Conservation (phyloP, 2,888 invertebrate genomes). For the Colostygia pectinataria region DNA sequence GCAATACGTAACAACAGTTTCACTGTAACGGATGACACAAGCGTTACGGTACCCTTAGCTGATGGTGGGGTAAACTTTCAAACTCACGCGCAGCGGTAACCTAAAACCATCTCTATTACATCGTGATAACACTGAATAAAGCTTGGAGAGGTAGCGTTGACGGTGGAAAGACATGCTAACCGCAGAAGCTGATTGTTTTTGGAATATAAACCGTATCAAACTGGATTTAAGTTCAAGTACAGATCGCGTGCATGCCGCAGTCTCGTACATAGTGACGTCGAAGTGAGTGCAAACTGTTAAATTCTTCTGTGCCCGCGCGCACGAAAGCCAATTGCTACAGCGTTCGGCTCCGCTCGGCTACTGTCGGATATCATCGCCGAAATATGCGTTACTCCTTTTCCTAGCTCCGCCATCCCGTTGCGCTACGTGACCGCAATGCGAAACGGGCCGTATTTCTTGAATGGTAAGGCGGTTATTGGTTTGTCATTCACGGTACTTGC, state of each 20-base stretch:
- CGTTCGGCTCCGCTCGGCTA: constrained; percentile 42
- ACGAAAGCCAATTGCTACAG: constrained; percentile 29
- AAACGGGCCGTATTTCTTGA: constrained; percentile 22
- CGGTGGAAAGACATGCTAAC: constrained; percentile 7
- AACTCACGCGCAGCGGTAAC: constrained; percentile 60
- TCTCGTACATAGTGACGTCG: constrained; percentile 10
- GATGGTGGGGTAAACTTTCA: constrained; percentile 58
- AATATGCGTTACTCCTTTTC: constrained; percentile 27
- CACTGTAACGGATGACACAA: constrained; percentile 80
- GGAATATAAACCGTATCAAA: constrained; percentile 3
- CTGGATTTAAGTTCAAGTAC: background rate
- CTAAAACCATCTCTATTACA: background rate
- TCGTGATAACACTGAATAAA: background rate
- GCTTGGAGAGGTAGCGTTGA: background rate
- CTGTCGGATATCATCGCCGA: constrained; percentile 51
- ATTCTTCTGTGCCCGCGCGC: constrained; percentile 19
- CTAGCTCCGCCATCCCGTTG: constrained; percentile 36
- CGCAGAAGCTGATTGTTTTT: constrained; percentile 1
- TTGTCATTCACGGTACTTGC: constrained; percentile 42
- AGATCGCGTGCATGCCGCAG: background rate
- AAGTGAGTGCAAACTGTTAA: constrained; percentile 1
- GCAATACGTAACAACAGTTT: constrained; percentile 69
- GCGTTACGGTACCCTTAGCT: constrained; percentile 67
- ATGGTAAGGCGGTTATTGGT: constrained; percentile 47
- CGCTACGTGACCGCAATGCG: constrained; percentile 29